Evolutionary conservation across 2,888 invertebrate genomes (phyloP).

Genomic region (Drosophila subsilvestris): DNA sequence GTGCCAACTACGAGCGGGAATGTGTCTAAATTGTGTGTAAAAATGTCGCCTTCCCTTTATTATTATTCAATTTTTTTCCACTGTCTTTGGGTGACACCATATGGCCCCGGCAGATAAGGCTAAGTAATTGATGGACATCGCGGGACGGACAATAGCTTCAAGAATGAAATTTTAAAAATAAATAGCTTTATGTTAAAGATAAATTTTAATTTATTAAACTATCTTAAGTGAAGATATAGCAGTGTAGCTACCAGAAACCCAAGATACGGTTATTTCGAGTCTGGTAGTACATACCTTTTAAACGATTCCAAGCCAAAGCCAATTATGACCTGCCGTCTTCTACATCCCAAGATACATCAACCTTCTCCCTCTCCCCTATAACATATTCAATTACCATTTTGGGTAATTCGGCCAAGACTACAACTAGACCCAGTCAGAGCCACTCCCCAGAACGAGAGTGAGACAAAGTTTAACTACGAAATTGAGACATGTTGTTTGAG

Average conservation of each 20-base stretch:
- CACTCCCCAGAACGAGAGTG: not conserved
- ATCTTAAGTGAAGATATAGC: not conserved
- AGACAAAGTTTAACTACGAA: constrained; percentile 53
- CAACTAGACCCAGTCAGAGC: constrained; percentile 1
- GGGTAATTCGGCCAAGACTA: constrained; percentile 21
- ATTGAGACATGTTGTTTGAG: constrained; percentile 72
- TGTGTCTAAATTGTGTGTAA: constrained; percentile 79
- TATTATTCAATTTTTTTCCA: constrained; percentile 43
- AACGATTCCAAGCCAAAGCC: constrained; percentile 32
- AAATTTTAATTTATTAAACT: not conserved
- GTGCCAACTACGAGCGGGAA: constrained; percentile 71
- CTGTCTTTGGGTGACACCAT: constrained; percentile 61
- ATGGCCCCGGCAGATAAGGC: constrained; percentile 72
- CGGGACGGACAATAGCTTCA: constrained; percentile 28
- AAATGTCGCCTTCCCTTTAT: constrained; percentile 62
- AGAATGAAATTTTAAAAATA: constrained; percentile 19
- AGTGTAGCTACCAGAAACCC: not conserved
- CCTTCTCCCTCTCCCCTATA: constrained; percentile 4
- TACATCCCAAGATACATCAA: not conserved
- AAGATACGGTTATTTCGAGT: constrained; percentile 1
- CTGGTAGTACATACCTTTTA: constrained; percentile 25
- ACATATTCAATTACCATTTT: constrained; percentile 43
- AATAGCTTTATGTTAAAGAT: constrained; percentile 7
- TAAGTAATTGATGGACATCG: constrained; percentile 72
- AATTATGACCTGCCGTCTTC: constrained; percentile 34